These are phyloP conservation scores for Leiothrix lutea DNA, from an alignment of 2,113 vertebrate genomes.

Conservation along the genomic window DNA sequence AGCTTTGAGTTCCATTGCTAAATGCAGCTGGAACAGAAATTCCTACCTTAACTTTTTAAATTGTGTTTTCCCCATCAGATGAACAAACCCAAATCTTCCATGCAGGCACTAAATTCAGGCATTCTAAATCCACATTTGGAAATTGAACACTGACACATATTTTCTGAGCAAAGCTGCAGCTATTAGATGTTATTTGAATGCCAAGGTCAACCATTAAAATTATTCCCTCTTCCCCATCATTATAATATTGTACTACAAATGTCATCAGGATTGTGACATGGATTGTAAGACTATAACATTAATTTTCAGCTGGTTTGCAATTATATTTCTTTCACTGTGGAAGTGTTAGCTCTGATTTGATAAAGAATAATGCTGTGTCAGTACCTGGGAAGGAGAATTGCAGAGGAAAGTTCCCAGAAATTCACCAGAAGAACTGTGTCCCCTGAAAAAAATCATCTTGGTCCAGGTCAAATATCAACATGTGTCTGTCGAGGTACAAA, in stretches of 20 bases:
- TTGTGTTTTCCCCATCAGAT: not conserved
- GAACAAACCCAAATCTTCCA: not conserved
- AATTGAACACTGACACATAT: not conserved
- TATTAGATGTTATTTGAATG: constrained; percentile 41
- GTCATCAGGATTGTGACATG: constrained; percentile 56
- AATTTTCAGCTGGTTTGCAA: constrained; percentile 49
- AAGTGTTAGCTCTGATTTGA: constrained; percentile 27
- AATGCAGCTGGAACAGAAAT: not conserved
- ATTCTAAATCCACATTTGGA: not conserved
- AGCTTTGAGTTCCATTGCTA: not conserved
- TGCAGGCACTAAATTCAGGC: not conserved
- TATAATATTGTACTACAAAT: constrained; percentile 63
- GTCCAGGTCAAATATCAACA: not conserved
- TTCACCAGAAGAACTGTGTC: not conserved
- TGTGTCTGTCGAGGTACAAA: not conserved
- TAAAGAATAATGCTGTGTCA: constrained; percentile 49
- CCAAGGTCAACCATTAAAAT: constrained; percentile 60
- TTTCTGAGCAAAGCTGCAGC: constrained; percentile 29
- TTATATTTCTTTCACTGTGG: constrained; percentile 33
- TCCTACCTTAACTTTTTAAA: not conserved
- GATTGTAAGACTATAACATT: constrained; percentile 50
- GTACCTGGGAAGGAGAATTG: not conserved
- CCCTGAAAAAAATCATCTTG: not conserved
- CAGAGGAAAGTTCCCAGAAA: not conserved
- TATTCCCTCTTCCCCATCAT: constrained; percentile 43